Evolutionary conservation across 2,888 invertebrate species (phyloP).

Genomic region (Lacanobia wlatinum): DNA sequence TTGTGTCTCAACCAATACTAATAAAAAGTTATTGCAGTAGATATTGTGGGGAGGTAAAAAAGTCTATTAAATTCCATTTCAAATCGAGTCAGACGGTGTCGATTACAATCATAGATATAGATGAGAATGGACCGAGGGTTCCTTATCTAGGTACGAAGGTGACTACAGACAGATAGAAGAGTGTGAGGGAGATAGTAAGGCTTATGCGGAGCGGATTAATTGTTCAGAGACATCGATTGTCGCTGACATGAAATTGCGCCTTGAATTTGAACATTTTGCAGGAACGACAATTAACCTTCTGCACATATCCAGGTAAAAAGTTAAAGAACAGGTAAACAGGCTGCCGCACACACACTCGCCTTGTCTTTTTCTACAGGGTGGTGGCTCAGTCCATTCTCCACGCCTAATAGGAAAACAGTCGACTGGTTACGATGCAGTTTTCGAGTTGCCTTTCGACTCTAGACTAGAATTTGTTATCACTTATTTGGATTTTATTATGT

Average conservation of each 20-base stretch:
- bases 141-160: neutral
- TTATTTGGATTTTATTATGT: slow-evolving; percentile 60
- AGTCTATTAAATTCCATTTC: slow-evolving; percentile 56
- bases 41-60: slow-evolving; percentile 55
- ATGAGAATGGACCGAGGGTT: neutral
- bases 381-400: neutral
- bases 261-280: no score
- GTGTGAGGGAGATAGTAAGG: no score
- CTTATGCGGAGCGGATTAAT: no score
- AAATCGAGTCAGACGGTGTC: slow-evolving; percentile 48
- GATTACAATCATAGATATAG: slow-evolving; percentile 44
- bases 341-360: no score
- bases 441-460: slow-evolving; percentile 48
- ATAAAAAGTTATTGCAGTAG: slow-evolving; percentile 59
- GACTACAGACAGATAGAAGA: no score
- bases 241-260: no score
- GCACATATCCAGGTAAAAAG: no score
- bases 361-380: neutral
- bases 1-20: slow-evolving; percentile 60
- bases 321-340: no score
- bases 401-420: slow-evolving; percentile 20
- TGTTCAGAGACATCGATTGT: no score
- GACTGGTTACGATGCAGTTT: slow-evolving; percentile 62
- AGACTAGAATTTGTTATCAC: slow-evolving; percentile 53
- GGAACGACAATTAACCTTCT: no score